These are phyloP conservation scores for Melolontha melolontha DNA, from an alignment of 2,888 invertebrate species.

Conservation along the genomic window DNA sequence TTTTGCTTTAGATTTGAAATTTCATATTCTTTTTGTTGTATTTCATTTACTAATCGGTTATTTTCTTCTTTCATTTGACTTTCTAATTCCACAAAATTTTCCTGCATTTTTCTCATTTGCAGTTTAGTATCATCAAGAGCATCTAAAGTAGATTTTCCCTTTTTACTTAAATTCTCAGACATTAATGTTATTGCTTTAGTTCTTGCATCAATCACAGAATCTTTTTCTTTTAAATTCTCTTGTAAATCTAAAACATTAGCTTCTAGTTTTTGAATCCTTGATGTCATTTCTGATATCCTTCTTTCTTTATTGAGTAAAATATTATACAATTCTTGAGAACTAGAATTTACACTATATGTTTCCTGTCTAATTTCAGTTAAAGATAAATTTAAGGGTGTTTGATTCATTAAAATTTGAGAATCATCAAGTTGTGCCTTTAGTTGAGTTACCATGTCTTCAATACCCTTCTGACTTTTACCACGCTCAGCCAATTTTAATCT, in stretches of 20 bases:
- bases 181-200: conserved; percentile 83
- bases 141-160: conserved; percentile 78
- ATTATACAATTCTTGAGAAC: conserved; percentile 62
- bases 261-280: conserved; percentile 80
- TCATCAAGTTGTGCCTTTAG: conserved; percentile 69
- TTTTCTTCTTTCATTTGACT: conserved; percentile 78
- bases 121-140: conserved; percentile 83
- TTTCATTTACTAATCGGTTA: conserved; percentile 68
- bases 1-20: conserved; percentile 63
- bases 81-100: conserved; percentile 79
- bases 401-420: conserved; percentile 63
- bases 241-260: conserved; percentile 83
- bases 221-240: conserved; percentile 85
- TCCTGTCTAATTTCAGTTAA: conserved; percentile 57
- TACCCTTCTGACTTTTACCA: conserved; percentile 67
- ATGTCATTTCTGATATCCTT: conserved; percentile 74
- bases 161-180: conserved; percentile 79
- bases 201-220: conserved; percentile 84
- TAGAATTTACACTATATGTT: conserved; percentile 57
- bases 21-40: conserved; percentile 70
- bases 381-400: conserved; percentile 57
- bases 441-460: conserved; percentile 69
- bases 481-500: conserved; percentile 68
- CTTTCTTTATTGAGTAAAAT: conserved; percentile 73
- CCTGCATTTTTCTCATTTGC: conserved; percentile 85